Percentiles rank a stretch among this genome's conserved stretches.
Evolutionary conservation across 2,113 vertebrate genomes (phyloP).

Genomic region (Apus apus): DNA sequence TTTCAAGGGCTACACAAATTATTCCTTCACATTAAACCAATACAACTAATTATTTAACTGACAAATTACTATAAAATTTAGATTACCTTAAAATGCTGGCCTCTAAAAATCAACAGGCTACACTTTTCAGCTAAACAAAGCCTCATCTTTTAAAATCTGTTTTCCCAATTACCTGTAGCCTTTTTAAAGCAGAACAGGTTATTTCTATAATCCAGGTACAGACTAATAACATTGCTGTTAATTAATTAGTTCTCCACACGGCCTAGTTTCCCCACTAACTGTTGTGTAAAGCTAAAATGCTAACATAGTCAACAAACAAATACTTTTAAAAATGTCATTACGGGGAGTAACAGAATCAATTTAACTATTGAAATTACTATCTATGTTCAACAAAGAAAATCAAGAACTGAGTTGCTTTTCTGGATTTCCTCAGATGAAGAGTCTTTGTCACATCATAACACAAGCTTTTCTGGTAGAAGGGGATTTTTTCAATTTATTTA

Average conservation of each 20-base stretch:
- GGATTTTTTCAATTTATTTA: not conserved
- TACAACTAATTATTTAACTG: not conserved
- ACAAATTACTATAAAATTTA: not conserved
- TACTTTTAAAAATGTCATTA: not conserved
- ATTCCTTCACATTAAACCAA: not conserved
- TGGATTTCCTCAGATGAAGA: not conserved
- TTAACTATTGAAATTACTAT: not conserved
- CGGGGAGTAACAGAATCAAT: not conserved
- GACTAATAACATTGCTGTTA: not conserved
- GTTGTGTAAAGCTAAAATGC: not conserved
- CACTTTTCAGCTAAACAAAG: not conserved
- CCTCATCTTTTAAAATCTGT: not conserved
- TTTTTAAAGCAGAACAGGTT: not conserved
- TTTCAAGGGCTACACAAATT: not conserved
- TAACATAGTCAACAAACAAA: not conserved
- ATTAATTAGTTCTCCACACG: slow-evolving; percentile 6
- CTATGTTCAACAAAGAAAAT: not conserved
- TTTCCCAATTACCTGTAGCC: not conserved
- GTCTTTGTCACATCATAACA: not conserved
- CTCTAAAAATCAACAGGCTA: not conserved
- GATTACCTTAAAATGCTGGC: not conserved
- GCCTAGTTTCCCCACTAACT: not conserved
- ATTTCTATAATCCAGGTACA: not conserved
- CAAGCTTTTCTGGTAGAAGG: not conserved
- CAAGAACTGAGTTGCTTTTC: not conserved